Conservation (phyloP, 2,888 invertebrate genomes). For the Miltochrista miniata region DNA sequence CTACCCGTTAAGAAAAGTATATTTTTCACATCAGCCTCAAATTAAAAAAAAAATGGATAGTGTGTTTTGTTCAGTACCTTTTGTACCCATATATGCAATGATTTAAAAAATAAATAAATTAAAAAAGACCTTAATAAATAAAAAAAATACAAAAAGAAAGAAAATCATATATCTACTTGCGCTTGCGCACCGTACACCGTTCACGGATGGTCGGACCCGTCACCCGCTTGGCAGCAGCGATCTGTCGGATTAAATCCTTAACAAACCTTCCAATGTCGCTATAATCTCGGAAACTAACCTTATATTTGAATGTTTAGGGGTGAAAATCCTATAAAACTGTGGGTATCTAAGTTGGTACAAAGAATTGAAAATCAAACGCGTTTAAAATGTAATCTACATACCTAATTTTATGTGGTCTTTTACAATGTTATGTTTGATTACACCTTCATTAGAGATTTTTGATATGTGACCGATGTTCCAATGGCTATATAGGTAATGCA, state of each 20-base stretch:
- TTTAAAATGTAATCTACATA: slow-evolving; percentile 60
- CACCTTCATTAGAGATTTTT: slow-evolving; percentile 38
- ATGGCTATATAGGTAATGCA: too few relatives aligned
- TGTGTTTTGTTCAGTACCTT: too few relatives aligned
- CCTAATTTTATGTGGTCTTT: slow-evolving; percentile 65
- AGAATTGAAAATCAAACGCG: slow-evolving; percentile 53
- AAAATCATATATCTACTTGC: slow-evolving; percentile 27
- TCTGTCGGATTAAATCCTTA: slow-evolving; percentile 55
- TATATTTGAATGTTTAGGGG: slow-evolving; percentile 22
- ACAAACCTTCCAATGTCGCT: slow-evolving; percentile 34
- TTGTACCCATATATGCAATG: too few relatives aligned
- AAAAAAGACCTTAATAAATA: neutral
- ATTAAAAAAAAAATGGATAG: too few relatives aligned
- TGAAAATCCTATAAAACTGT: slow-evolving; percentile 14
- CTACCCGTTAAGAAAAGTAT: too few relatives aligned
- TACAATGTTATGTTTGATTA: slow-evolving; percentile 66
- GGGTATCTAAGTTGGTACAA: slow-evolving; percentile 20
- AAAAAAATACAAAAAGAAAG: slow-evolving; percentile 5
- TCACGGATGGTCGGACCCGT: slow-evolving; percentile 70
- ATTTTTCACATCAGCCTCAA: too few relatives aligned
- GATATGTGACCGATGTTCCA: slow-evolving; percentile 11
- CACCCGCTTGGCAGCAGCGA: slow-evolving; percentile 57
- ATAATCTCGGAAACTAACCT: slow-evolving; percentile 13
- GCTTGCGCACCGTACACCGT: slow-evolving; percentile 62
- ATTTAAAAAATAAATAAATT: too few relatives aligned